These are phyloP conservation scores for Eretmocerus hayati DNA, from an alignment of 2,888 invertebrate genomes.

Conservation along the genomic window DNA sequence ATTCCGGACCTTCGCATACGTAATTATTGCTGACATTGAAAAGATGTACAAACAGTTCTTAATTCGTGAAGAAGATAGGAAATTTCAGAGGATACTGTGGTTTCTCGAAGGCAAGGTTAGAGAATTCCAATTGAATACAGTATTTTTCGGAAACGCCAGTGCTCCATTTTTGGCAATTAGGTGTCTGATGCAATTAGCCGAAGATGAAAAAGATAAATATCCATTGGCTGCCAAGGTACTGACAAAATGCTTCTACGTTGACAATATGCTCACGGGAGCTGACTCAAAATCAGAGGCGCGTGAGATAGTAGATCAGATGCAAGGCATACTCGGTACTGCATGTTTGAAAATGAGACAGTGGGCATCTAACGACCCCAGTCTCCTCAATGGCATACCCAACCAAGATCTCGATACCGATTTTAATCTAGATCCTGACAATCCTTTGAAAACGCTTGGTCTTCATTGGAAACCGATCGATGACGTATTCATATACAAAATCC, in stretches of 20 bases:
- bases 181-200: too few species aligned
- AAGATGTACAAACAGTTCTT: too few species aligned
- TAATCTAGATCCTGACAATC: slow-evolving; percentile 4
- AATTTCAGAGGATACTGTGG: too few species aligned
- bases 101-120: too few species aligned
- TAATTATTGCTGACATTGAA: too few species aligned
- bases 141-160: too few species aligned
- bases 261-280: slow-evolving; percentile 2
- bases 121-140: too few species aligned
- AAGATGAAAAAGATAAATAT: background rate
- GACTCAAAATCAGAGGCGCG: background rate
- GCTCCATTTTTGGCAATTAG: too few species aligned
- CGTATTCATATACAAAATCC: background rate
- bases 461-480: background rate
- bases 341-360: slow-evolving; percentile 4
- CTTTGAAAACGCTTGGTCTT: background rate
- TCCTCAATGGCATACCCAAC: background rate
- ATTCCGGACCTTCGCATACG: too few species aligned
- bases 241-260: slow-evolving; percentile 1
- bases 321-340: background rate
- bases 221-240: background rate
- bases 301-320: background rate
- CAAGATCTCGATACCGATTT: background rate
- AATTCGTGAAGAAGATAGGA: too few species aligned
- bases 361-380: slow-evolving; percentile 5